Percentiles rank a stretch among this genome's conserved stretches.
Evolutionary conservation across 2,797 vertebrate genomes (phyloP).

Genomic region (Dromococcyx pavoninus): DNA sequence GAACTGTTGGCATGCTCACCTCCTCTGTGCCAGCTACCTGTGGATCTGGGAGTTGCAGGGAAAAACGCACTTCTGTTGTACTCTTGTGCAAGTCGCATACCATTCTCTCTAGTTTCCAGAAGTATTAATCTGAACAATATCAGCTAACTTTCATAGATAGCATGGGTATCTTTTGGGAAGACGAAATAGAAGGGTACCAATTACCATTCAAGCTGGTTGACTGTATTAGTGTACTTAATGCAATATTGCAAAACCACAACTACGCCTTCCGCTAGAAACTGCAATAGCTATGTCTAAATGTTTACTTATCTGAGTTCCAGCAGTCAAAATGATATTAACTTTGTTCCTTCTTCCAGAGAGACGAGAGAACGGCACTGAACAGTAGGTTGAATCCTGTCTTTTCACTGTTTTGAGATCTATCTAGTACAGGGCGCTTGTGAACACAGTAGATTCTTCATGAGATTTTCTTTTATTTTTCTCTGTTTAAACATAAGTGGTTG

Average conservation of each 20-base stretch:
- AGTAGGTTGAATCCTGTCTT: conserved; percentile 67
- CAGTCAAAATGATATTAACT: neutral
- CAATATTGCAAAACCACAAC: neutral
- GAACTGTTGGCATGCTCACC: neutral
- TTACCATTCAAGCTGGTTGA: neutral
- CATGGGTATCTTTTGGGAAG: neutral
- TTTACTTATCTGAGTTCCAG: neutral
- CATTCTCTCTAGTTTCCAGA: neutral
- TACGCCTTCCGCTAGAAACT: neutral
- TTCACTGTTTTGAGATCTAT: neutral
- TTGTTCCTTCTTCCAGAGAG: conserved; percentile 66
- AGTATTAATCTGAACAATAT: accelerated
- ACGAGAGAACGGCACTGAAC: conserved; percentile 74
- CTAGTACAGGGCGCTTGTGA: neutral
- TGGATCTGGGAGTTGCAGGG: neutral
- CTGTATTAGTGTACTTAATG: neutral
- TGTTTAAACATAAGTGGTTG: neutral
- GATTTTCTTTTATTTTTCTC: neutral
- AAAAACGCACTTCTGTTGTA: neutral
- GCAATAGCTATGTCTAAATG: neutral
- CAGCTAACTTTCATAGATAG: neutral
- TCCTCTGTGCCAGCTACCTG: neutral
- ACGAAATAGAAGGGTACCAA: neutral
- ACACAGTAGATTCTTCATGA: neutral
- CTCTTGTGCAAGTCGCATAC: neutral